These are phyloP conservation scores for Muraenolepis orangiensis DNA, from an alignment of 2,797 vertebrate genomes.

Conservation along the genomic window DNA sequence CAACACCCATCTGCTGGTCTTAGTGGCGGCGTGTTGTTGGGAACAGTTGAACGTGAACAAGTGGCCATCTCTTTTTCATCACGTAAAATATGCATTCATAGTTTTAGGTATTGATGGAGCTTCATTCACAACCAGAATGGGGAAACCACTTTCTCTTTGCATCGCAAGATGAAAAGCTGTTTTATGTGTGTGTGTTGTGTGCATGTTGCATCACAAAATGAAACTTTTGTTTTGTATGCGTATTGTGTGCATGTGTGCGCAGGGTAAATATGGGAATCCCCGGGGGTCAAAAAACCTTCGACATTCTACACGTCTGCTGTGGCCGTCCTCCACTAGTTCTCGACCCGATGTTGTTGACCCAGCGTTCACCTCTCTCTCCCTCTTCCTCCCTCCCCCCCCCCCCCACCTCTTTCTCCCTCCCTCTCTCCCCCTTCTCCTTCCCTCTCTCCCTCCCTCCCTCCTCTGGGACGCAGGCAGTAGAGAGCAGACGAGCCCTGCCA, in stretches of 20 bases:
- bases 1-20: constrained; percentile 1
- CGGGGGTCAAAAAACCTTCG: neutral
- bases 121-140: too few species aligned
- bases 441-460: neutral
- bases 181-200: neutral
- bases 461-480: constrained; percentile 78
- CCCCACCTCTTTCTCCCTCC: neutral
- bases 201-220: too few species aligned
- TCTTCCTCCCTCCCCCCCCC: constrained; percentile 3
- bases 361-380: constrained; percentile 21
- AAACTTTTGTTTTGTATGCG: too few species aligned
- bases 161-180: too few species aligned
- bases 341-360: constrained; percentile 21
- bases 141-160: too few species aligned
- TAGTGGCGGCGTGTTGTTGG: too few species aligned
- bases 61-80: neutral
- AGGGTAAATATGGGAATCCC: neutral
- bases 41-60: neutral
- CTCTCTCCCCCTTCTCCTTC: constrained; percentile 1
- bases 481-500: constrained; percentile 95
- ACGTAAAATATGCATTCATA: too few species aligned
- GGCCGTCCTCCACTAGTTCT: neutral
- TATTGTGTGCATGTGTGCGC: too few species aligned
- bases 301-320: neutral
- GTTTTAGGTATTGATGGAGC: too few species aligned